These are phyloP conservation scores for Philotrypesis tridentata DNA, from an alignment of 1,140 invertebrate species.

Conservation along the genomic window DNA sequence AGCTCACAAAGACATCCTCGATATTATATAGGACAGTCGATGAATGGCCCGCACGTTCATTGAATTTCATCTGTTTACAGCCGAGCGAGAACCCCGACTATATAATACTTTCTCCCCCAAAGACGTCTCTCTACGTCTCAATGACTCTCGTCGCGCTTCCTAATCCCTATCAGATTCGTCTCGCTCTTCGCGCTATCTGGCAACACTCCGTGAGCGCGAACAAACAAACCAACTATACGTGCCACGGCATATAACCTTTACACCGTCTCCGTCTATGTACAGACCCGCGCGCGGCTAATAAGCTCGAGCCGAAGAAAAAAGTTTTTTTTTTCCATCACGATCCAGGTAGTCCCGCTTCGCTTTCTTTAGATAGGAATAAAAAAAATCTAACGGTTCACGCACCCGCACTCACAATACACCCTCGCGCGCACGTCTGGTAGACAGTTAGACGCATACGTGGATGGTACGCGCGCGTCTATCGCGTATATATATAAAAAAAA, in stretches of 20 bases:
- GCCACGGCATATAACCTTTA: too few species aligned
- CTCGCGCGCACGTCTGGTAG: too few species aligned
- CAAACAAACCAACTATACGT: conserved; percentile 21
- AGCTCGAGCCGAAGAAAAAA: not conserved
- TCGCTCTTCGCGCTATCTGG: not conserved
- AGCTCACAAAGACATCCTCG: not conserved
- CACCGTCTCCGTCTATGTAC: too few species aligned
- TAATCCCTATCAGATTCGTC: not conserved
- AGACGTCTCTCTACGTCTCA: not conserved
- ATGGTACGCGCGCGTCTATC: too few species aligned
- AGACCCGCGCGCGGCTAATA: not conserved
- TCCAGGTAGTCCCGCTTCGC: not conserved
- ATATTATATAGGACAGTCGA: not conserved
- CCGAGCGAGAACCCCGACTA: not conserved
- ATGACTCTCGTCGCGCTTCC: not conserved
- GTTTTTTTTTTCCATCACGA: not conserved
- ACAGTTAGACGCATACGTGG: too few species aligned
- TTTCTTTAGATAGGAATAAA: not conserved
- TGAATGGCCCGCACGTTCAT: not conserved
- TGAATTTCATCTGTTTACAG: conserved; percentile 16
- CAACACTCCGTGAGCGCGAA: not conserved
- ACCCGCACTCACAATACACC: conserved; percentile 1
- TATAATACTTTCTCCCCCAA: not conserved
- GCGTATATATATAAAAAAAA: not conserved
- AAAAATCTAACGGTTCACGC: conserved; percentile 33